Percentiles rank a stretch among this genome's conserved stretches.
Evolutionary conservation across 2,888 invertebrate species (phyloP).

Genomic region (Tipula unca): DNA sequence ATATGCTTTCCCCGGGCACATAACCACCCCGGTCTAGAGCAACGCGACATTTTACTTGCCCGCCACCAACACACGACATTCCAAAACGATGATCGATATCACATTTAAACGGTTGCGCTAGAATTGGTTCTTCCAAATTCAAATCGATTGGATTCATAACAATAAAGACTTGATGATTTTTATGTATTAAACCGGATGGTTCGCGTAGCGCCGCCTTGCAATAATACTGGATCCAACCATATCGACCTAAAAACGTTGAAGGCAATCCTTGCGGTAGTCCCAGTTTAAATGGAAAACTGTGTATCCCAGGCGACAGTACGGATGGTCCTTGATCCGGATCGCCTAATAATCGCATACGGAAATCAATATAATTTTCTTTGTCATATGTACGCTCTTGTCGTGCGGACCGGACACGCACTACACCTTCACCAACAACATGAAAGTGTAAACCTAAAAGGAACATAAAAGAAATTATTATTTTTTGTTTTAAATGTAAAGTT

Average conservation of each 20-base stretch:
- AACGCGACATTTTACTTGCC: conserved; percentile 77
- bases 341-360: conserved; percentile 83
- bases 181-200: conserved; percentile 77
- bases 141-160: conserved; percentile 94
- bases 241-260: conserved; percentile 86
- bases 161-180: conserved; percentile 94
- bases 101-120: conserved; percentile 85
- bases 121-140: conserved; percentile 78
- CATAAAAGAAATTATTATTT: conserved; percentile 18
- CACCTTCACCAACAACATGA: conserved; percentile 90
- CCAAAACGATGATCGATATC: conserved; percentile 87
- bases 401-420: conserved; percentile 75
- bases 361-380: conserved; percentile 91
- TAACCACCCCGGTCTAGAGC: conserved; percentile 86
- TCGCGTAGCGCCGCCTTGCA: conserved; percentile 85
- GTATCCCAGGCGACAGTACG: conserved; percentile 82
- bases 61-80: conserved; percentile 79
- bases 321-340: conserved; percentile 82
- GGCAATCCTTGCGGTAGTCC: conserved; percentile 84
- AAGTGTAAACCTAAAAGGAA: conserved; percentile 67
- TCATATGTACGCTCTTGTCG: conserved; percentile 80
- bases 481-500: background rate
- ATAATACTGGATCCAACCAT: conserved; percentile 92
- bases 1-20: conserved; percentile 89
- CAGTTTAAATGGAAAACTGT: conserved; percentile 89